Conservation (phyloP, 92 coral and sea anemone genomes). For the Phenganax marumi region DNA sequence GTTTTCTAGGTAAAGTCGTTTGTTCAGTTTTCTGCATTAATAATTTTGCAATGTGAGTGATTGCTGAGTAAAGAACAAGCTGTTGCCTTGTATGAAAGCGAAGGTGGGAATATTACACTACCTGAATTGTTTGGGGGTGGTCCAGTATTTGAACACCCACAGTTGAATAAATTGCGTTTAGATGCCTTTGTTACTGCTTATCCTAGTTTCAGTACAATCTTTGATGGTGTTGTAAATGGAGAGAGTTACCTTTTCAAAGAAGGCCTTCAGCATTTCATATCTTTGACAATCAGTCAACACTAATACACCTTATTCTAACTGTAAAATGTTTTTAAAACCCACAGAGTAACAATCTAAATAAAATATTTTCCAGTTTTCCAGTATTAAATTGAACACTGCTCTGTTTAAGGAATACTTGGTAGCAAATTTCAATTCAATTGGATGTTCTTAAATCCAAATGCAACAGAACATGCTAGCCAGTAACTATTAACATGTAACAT, state of each 20-base stretch:
- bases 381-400: background rate
- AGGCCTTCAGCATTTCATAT: conserved; percentile 21
- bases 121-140: conserved; percentile 25
- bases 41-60: too few relatives aligned
- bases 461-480: background rate
- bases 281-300: conserved; percentile 11
- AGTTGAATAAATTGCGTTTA: conserved; percentile 16
- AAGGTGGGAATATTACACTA: conserved; percentile 17
- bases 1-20: too few relatives aligned
- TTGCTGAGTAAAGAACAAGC: conserved; percentile 40
- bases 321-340: background rate
- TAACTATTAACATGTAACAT: background rate
- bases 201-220: conserved; percentile 32
- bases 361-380: background rate
- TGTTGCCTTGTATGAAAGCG: conserved; percentile 32
- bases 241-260: conserved; percentile 22
- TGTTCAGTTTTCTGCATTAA: too few relatives aligned
- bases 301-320: conserved; percentile 5
- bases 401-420: background rate
- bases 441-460: conserved; percentile 1
- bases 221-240: conserved; percentile 24
- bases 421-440: background rate
- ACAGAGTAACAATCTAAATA: background rate
- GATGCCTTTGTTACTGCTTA: conserved; percentile 23
- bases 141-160: conserved; percentile 17